Evolutionary conservation across 2,888 invertebrate species (phyloP).

Genomic region (Yponomeuta evonymella): DNA sequence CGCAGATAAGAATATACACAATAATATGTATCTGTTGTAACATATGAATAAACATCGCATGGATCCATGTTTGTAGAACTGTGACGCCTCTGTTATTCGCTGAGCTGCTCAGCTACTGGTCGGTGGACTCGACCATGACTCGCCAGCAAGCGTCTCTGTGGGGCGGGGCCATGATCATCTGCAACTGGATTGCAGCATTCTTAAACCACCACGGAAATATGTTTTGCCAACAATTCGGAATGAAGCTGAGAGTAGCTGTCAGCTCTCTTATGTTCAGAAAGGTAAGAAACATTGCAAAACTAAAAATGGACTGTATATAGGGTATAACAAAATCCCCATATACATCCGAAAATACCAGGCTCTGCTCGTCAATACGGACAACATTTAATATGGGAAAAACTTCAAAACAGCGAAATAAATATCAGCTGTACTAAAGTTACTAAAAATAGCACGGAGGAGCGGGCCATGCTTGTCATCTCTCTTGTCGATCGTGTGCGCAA

Average conservation of each 20-base stretch:
- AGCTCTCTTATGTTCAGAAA: conserved; percentile 86
- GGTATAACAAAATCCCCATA: no score
- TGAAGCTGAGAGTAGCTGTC: conserved; percentile 83
- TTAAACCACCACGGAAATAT: conserved; percentile 84
- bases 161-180: conserved; percentile 59
- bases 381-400: no score
- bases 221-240: conserved; percentile 79
- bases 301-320: conserved; percentile 5
- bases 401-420: no score
- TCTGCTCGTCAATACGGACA: no score
- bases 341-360: no score
- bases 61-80: conserved; percentile 52
- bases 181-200: conserved; percentile 69
- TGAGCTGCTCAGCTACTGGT: conserved; percentile 65
- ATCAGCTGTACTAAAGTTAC: no score
- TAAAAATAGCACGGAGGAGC: no score
- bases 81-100: conserved; percentile 79
- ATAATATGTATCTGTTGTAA: no score
- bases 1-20: no score
- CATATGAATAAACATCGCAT: no score
- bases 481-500: no score
- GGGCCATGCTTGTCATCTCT: no score
- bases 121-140: conserved; percentile 62
- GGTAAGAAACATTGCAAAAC: conserved; percentile 54
- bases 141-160: conserved; percentile 74